Base-by-base conservation (phyloP, 2,113 vertebrate genomes). In the Connochaetes taurinus region DNA sequence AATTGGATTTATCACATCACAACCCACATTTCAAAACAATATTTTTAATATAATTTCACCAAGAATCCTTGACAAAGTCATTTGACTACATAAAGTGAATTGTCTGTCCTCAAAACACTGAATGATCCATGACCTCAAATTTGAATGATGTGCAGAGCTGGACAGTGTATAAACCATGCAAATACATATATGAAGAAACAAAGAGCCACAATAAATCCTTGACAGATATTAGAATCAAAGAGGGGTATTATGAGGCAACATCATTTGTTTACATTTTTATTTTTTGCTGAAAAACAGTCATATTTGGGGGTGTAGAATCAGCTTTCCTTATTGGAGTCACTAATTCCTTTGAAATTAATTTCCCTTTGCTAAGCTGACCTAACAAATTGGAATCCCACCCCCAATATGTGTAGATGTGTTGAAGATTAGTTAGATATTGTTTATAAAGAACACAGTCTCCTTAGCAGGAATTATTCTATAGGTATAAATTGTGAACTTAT, bases 1-100 rank as follows among this genome's bases (percentile, higher is more conserved):
- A 93, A 25, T 21, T 86, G 17, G 31, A 78, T 95, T 91, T 83
- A 57, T 92, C 95, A 94, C 55, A 5, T 87, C 90, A n/a, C 45
- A 94, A 87, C 6, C n/a, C 76, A 81, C 85, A 83, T 91, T 96
- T 95, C 55, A 94, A 87, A 94, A 64, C 36, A 62, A 23, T n/a
- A 90, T 76, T 87, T 96, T 97, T 71, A 76, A 88, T 94, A 29
- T 27, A 27, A 93, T 80, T 95, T 96, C n/a, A 76, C 60, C 55
- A 84, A 82, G 74, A 53, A 90, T 87, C 58, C 64, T 60, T n/a
- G 11, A 96, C 78, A 93, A 95, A 94, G 80, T 74, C 40, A 76
- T 55, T 89, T 94, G 64, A 64, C 52, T 47, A 76, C 17, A 58
- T 67, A 85, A 88, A 92, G 92, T 96, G 6, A 95, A 94, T 78